A percentile compares a stretch with the other conserved stretches of the same genome.
phyloP scores from a whole-genome alignment of 2,888 invertebrate species.

The Gastracanthus pulcherrimus region DNA sequence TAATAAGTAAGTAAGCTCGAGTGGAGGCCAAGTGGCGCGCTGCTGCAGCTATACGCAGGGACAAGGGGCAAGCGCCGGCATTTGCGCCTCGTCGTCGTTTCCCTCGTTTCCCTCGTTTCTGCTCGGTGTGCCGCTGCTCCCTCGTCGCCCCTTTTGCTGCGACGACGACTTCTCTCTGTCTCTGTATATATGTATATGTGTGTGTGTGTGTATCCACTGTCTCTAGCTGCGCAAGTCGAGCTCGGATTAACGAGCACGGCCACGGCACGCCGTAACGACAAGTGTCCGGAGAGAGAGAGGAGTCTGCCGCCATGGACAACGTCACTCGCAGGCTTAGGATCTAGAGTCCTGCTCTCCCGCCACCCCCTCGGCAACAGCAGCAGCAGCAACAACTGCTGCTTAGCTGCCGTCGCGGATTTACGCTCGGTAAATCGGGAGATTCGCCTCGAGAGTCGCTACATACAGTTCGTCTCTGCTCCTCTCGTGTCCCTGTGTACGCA shows the following conservation, averaged over 20 bases:
- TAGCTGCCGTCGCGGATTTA: not conserved
- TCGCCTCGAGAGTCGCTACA: conserved; percentile 5
- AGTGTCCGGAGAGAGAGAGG: not conserved
- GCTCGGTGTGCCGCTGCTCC: not conserved
- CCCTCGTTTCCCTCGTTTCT: not conserved
- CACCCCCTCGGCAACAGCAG: too few relatives aligned
- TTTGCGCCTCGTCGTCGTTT: too few relatives aligned
- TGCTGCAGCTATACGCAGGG: too few relatives aligned
- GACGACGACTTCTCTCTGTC: not conserved
- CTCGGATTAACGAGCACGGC: conserved; percentile 6
- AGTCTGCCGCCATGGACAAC: not conserved
- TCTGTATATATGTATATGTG: too few relatives aligned
- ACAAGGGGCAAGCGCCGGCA: too few relatives aligned
- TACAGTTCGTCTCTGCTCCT: too few relatives aligned
- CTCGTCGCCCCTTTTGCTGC: conserved; percentile 11
- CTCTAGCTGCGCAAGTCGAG: not conserved
- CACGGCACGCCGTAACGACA: not conserved
- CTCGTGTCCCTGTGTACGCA: not conserved
- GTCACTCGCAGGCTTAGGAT: conserved; percentile 4
- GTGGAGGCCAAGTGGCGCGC: not conserved
- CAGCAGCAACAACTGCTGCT: too few relatives aligned
- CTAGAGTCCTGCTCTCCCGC: not conserved
- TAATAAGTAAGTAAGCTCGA: conserved; percentile 1
- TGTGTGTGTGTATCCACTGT: too few relatives aligned
- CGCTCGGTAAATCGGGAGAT: conserved; percentile 8